These are phyloP conservation scores for Drosophila pegasa DNA, from an alignment of 2,888 invertebrate species.

Conservation along the genomic window DNA sequence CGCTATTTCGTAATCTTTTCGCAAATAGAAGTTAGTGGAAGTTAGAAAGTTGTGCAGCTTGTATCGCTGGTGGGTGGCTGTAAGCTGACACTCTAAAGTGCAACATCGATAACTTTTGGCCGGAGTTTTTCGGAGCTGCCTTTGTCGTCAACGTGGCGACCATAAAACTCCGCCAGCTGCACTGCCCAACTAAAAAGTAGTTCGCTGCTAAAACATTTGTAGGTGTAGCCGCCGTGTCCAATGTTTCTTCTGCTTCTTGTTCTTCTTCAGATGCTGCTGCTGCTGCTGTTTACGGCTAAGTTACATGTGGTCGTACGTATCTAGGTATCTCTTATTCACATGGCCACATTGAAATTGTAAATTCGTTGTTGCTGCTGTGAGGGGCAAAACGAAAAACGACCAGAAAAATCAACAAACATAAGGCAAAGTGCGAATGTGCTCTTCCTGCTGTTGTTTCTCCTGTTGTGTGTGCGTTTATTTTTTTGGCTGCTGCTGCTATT, in stretches of 20 bases:
- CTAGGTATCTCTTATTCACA: conserved; percentile 56
- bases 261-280: background rate
- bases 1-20: conserved; percentile 46
- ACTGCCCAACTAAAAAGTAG: conserved; percentile 43
- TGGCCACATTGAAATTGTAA: conserved; percentile 74
- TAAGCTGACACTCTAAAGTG: conserved; percentile 64
- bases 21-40: conserved; percentile 24
- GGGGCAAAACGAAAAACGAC: conserved; percentile 61
- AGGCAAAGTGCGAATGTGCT: conserved; percentile 73
- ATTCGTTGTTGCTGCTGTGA: conserved; percentile 61
- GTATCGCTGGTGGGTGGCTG: conserved; percentile 1
- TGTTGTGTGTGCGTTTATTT: conserved; percentile 4
- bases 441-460: conserved; percentile 23
- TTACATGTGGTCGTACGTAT: conserved; percentile 26
- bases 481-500: conserved; percentile 20
- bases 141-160: conserved; percentile 55
- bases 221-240: conserved; percentile 62
- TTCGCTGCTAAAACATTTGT: conserved; percentile 56
- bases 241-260: conserved; percentile 26
- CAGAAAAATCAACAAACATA: conserved; percentile 74
- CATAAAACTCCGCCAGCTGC: conserved; percentile 43
- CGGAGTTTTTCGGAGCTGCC: conserved; percentile 37
- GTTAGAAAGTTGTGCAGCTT: conserved; percentile 34
- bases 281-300: conserved; percentile 23
- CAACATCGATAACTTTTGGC: conserved; percentile 75